Evolutionary conservation across 2,113 vertebrate genomes (phyloP), one percentile per base, ranked within the genome.

Genomic region (Shinisaurus crocodilurus): DNA sequence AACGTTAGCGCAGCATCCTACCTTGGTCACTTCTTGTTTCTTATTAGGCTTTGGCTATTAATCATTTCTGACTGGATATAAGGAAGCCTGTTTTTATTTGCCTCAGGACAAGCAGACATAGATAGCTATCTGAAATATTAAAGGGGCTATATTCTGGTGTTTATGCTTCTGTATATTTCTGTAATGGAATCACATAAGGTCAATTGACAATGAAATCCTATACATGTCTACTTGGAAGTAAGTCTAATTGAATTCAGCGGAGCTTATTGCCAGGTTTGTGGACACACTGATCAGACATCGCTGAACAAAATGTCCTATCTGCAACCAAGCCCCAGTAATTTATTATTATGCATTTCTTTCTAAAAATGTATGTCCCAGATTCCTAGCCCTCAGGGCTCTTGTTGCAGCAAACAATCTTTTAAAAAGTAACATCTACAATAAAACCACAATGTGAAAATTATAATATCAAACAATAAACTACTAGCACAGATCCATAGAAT

Each of bases 51-150:
- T 89, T 86, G 87, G 13, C 75, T 77, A 87, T 40, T 86, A 87
- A 91, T 91, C 63, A 84, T 93, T 91, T 90, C 74, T 45, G 74
- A 3, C 1, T 81, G 32, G 87, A 50, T 3, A 70, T 87, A 80
- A 75, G 54, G 63, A 54, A 69, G 13, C 63, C 63, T 88, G 76
- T 37, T 69, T 43, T 25, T 63, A 81, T 88, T 45, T 57, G 54
- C 75, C 60, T 70, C 50, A 85, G 69, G 91, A 63, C 34, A 81
- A 74, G 5, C 37, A n/a, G 0, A 32, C 63, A 92, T 54, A 5
- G 2, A 57, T 1, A 90, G 9, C 27, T 32, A 40, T 76, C 50
- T 40, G 48, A 75, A 87, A 29, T 87, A 57, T 32, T 54, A 81
- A 69, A 10, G 45, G 65, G 23, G 9, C n/a, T n/a, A n/a, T 50